Base-by-base conservation (phyloP, 2,888 invertebrate genomes). In the Rhingia rostrata region DNA sequence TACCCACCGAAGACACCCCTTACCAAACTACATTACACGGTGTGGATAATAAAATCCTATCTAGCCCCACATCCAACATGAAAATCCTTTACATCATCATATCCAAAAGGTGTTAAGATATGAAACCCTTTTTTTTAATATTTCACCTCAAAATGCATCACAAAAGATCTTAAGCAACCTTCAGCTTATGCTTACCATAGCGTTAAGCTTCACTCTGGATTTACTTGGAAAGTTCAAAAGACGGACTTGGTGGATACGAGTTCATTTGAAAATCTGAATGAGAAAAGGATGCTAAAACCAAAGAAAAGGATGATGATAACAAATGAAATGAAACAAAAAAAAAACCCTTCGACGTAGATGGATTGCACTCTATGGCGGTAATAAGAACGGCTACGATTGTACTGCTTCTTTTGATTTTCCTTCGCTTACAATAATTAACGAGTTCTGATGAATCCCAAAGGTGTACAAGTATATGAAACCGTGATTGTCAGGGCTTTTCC, bases 311-410 rank as follows among this genome's bases (percentile, higher is more conserved):
- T 33, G 9, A 41, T 53, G 66, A 43, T 33, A 32, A 66, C 12
- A 22, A 41, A 14, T 6, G 32, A 61, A 47, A 61, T 47, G 33
- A 35, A 61, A 63, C 33, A 61, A 30, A 32, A 14, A 35, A 45
- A 45, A 0, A 35, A 33, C n/a, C 66, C 43, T 54, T 67, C 33
- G 41, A 45, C 43, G 10, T 9, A 54, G 66, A 67, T 54, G 41
- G 66, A 67, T 66, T 67, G 66, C 66, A 67, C 22, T 67, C 43
- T 32, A 9, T 43, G 53, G 54, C 66, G 54, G 43, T 66, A 43
- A 66, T 67, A 54, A 67, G 51, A 14, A 6, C 14, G 54, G 6
- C 63, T 56, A 12, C 5, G 35, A 9, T 47, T 7, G 6, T 61
- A 30, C 9, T 47, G 37, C 14, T 41, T 53, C 41, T 43, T 67